Evolutionary conservation across 2,113 vertebrate genomes (phyloP), one percentile per base, ranked within the genome.

Genomic region (Chrysemys picta): DNA sequence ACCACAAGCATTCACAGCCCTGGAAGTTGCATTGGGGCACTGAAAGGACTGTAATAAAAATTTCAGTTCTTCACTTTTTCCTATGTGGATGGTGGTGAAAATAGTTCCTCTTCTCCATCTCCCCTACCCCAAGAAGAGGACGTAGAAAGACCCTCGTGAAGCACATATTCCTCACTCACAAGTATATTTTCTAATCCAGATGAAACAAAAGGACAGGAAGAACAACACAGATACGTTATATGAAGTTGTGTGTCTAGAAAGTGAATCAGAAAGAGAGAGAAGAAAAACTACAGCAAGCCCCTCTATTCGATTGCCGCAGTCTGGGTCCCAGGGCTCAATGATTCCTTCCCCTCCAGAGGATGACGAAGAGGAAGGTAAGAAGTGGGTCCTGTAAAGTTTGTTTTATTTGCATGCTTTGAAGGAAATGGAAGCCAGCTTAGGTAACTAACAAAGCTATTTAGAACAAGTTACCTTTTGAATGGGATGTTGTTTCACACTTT

Each of bases 321-420:
- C 98, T 0, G 98, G 98, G 0, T 98, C 99, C 0, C 98, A 99
- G 75, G 98, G 99, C 69, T 98, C 98, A 6, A 98, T 98, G 97
- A 99, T 99, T 85, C 99, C 99, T 6, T 99, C 99, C 31, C 99
- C 99, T 47, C 99, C 99, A 0, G 99, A 99, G 94, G 99, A 99
- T 84, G 99, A 99, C 56, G 99, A 99, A 94, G 99, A 99, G 91
- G 99, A 99, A 99, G 99, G 99, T 99, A 93, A 97, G 96, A 29
- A 57, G 6, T 50, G 80, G 82, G 4, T 78, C 72, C 22, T 25
- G 29, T 29, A 87, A 12, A 47, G 16, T 14, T 72, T 87, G 25
- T 53, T 31, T 49, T 49, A 80, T 84, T 91, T 84, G 69, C 82
- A 14, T 19, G 2, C 42, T 82, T 84, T 0, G 0, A 91, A 95